Conservation (phyloP, 2,888 invertebrate species). For the Julus scandinavius region DNA sequence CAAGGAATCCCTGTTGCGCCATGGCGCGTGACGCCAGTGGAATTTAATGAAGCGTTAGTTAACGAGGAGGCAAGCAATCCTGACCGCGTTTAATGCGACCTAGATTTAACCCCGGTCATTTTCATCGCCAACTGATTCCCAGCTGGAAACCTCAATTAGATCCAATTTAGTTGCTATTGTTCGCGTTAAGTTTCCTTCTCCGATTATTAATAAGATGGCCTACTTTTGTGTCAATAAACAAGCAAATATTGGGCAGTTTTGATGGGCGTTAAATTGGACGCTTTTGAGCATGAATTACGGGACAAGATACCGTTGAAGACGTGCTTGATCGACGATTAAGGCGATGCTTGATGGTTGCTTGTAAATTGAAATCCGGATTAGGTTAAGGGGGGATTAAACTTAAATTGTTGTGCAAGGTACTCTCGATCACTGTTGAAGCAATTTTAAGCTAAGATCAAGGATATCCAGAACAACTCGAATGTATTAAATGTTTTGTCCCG, state of each 20-base stretch:
- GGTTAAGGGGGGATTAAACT: not conserved
- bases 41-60: constrained; percentile 20
- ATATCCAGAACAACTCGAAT: too few species aligned
- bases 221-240: not conserved
- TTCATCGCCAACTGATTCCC: constrained; percentile 48
- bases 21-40: constrained; percentile 1
- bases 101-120: constrained; percentile 40
- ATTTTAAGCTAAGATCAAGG: too few species aligned
- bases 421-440: too few species aligned
- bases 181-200: not conserved
- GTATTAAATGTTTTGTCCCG: too few species aligned
- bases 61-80: constrained; percentile 2
- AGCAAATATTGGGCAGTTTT: not conserved
- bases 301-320: too few species aligned
- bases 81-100: not conserved
- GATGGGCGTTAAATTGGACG: not conserved
- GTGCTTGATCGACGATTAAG: not conserved
- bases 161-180: constrained; percentile 18
- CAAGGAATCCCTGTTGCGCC: not conserved
- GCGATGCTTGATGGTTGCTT: not conserved
- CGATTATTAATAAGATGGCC: constrained; percentile 17
- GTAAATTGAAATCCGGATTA: not conserved
- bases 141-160: constrained; percentile 50
- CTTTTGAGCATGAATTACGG: not conserved
- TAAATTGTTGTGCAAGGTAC: too few species aligned